A percentile compares a stretch with the other conserved stretches of the same genome.
Evolutionary conservation across 2,888 invertebrate genomes (phyloP).

Genomic region (Hemistola chrysoprasaria): DNA sequence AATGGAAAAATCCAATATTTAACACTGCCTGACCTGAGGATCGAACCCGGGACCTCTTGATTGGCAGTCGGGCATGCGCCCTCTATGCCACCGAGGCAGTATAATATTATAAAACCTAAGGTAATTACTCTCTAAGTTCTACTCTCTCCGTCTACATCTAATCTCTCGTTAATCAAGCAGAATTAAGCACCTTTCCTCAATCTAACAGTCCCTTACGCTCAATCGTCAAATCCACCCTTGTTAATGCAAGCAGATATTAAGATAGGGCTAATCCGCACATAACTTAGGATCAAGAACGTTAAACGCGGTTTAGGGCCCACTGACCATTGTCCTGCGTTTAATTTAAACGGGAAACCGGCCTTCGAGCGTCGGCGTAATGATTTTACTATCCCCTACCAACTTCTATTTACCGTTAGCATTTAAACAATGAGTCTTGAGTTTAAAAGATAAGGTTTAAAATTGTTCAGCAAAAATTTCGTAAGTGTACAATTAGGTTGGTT

Average conservation of each 20-base stretch:
- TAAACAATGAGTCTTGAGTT: conserved; percentile 17
- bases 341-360: conserved; percentile 66
- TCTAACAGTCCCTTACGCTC: too few relatives aligned
- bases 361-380: conserved; percentile 60
- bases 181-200: too few relatives aligned
- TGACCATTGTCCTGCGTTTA: conserved; percentile 80
- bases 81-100: too few relatives aligned
- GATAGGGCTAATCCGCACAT: conserved; percentile 79
- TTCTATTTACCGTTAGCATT: conserved; percentile 16
- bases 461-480: neutral
- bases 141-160: too few relatives aligned
- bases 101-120: too few relatives aligned
- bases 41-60: too few relatives aligned
- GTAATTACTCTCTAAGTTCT: too few relatives aligned
- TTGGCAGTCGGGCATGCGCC: too few relatives aligned
- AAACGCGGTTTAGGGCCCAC: conserved; percentile 59
- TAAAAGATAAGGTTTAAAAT: conserved; percentile 30
- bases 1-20: too few relatives aligned
- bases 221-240: conserved; percentile 43
- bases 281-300: conserved; percentile 77
- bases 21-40: too few relatives aligned
- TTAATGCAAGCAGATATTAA: conserved; percentile 73
- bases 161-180: too few relatives aligned
- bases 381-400: conserved; percentile 58
- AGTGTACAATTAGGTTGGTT: conserved; percentile 37